Conservation (phyloP, 2,888 invertebrate species). For the Acanthosepion esculentum region DNA sequence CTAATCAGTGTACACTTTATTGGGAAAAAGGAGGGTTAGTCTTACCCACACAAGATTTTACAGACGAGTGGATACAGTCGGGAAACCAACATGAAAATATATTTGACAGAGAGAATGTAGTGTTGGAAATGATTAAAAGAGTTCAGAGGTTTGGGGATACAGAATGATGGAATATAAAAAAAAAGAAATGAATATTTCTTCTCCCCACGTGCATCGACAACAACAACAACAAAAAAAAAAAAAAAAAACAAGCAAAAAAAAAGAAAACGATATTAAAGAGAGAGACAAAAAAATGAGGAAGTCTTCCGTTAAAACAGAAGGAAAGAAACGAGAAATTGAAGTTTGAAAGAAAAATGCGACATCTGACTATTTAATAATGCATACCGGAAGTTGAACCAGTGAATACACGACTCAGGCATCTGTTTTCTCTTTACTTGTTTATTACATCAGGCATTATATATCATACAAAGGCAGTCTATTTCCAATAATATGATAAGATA, state of each 20-base stretch:
- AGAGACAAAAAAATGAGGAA: background rate
- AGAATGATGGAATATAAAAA: background rate
- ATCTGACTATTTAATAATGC: background rate
- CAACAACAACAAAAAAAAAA: too few relatives aligned
- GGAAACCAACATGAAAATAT: background rate
- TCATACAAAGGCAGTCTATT: background rate
- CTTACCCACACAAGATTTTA: too few relatives aligned
- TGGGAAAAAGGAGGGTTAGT: too few relatives aligned
- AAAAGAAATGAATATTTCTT: background rate
- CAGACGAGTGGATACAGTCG: background rate
- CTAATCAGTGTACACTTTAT: too few relatives aligned
- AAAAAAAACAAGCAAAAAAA: background rate
- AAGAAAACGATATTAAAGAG: background rate
- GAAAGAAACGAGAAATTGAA: background rate
- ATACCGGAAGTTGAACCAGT: background rate
- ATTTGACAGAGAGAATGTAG: background rate
- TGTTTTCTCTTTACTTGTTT: background rate
- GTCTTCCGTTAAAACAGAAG: background rate
- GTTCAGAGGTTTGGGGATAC: background rate
- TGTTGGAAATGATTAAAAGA: background rate
- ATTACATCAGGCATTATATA: background rate
- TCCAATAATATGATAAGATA: background rate
- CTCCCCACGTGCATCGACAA: too few relatives aligned
- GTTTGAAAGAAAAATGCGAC: background rate
- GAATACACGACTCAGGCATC: background rate